Base-by-base conservation (phyloP, 1,140 invertebrate genomes). In the Steinernema feltiae region DNA sequence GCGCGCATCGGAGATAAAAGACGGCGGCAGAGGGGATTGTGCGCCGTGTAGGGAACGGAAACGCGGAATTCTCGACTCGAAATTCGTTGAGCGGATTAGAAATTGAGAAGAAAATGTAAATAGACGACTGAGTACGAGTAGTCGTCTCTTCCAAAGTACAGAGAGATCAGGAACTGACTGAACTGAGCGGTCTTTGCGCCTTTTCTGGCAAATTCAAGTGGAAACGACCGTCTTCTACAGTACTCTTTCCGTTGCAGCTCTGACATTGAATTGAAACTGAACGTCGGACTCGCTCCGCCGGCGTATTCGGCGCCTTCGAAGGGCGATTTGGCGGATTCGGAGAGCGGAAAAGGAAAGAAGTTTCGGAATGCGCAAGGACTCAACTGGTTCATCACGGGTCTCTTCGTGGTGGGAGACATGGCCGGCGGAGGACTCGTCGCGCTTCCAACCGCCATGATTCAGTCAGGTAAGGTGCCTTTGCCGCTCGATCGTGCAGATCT, bases 391-490 rank as follows among this genome's bases (percentile, higher is more conserved):
- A 81, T 82, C 70, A 82, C 81, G 29, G 81, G 81, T n/a, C 78
- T 82, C 30, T 82, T 82, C 48, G 78, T 82, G n/a, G 82, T 84
- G 21, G 82, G 83, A 27, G 84, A 84, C 79, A 77, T 85, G 63
- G 83, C 83, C 46, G 83, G 83, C n/a, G 83, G 82, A 48, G 83
- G 83, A 24, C 48, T 84, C 7, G 83, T 84, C 15, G 84, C 83
- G 46, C 69, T 84, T 30, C 83, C 83, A n/a, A 84, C 83, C 3
- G 83, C 83, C n/a, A 83, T 84, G 70, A 81, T 84, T 70, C 77
- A 79, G 63, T 71, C 82, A 1, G 76, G 82, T 82, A 2, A 30
- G 74, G 18, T 63, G 7, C 53, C 15, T 48, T 69, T 53, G 53
- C 18, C n/a, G 31, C 2, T 32, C 18, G 1, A 29, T 32, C 31